Evolutionary conservation across 2,888 invertebrate species (phyloP), one percentile per base, ranked within the genome.

Genomic region (Yponomeuta plumbellus): DNA sequence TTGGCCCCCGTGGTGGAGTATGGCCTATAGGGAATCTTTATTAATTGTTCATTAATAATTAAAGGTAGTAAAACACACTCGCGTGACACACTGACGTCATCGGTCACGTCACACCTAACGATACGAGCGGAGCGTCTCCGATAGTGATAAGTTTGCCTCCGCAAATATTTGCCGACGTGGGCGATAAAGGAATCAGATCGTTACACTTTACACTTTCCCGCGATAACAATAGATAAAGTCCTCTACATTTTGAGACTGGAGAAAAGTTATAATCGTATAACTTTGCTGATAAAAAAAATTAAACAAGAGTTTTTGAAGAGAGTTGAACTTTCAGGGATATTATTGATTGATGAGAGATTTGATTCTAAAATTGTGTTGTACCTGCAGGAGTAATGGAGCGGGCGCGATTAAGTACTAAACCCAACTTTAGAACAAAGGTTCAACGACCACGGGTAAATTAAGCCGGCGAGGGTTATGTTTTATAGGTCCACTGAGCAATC

Each of bases 161-260:
- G 73, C 81, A 80, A 87, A 88, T 85, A 86, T 86, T 86, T 77
- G 80, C 72, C 73, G 73, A 75, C 44, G 44, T 52, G 72, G 61
- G 66, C 77, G 86, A 86, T 86, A 87, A 85, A 75, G 73, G 76
- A 76, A 79, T 77, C 78, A 84, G 86, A 87, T 87, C 87, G 85
- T 87, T 86, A 87, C 81, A 87, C 86, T 86, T 86, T 87, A 80
- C 86, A 83, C 84, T 86, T 83, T 83, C 76, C 71, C 73, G 80
- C 72, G 84, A 84, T 85, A 84, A 80, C 77, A 17, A 26, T 61
- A 39, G 65, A 65, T 63, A 63, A 40, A 4, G 63, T 21, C 63
- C 63, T 52, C 63, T 44, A 1, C 11, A n/a, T 62, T 62, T 34
- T 62, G 34, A 62, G 26, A 39, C 26, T 34, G 23, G 22, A 59